These are phyloP conservation scores for Colletes latitarsis DNA, from an alignment of 1,140 invertebrate species.

Conservation along the genomic window DNA sequence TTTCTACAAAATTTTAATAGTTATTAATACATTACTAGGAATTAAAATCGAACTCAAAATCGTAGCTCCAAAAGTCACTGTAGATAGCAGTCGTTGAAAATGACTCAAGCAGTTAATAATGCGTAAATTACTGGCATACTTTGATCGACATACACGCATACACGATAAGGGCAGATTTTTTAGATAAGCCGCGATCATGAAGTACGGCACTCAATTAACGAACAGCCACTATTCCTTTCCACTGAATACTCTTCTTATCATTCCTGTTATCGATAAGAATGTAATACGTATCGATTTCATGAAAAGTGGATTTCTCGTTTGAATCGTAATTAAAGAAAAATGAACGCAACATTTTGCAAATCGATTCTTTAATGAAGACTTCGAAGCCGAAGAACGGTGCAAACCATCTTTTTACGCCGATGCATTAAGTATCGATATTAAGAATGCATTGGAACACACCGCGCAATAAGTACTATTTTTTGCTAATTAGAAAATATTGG, in stretches of 20 bases:
- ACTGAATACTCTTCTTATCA: conserved; percentile 14
- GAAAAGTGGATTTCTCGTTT: conserved; percentile 6
- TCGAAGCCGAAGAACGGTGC: too few species aligned
- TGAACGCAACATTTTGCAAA: neutral
- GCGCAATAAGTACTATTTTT: too few species aligned
- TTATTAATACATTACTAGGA: too few species aligned
- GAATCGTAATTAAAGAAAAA: neutral
- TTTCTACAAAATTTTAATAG: too few species aligned
- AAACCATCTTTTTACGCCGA: too few species aligned
- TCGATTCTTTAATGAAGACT: neutral
- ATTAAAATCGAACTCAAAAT: too few species aligned
- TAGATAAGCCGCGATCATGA: conserved; percentile 29
- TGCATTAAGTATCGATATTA: too few species aligned
- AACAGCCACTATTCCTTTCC: conserved; percentile 16
- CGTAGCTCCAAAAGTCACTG: neutral
- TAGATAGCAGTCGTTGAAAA: neutral
- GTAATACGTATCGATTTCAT: neutral
- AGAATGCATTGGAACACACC: too few species aligned
- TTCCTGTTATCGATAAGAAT: neutral
- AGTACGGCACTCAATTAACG: conserved; percentile 23
- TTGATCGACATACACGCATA: conserved; percentile 22
- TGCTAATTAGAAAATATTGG: too few species aligned
- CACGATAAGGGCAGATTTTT: conserved; percentile 4
- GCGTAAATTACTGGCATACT: conserved; percentile 37
- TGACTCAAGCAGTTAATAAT: conserved; percentile 34